Conservation (phyloP, 2,113 vertebrate genomes). For the Struthio camelus region DNA sequence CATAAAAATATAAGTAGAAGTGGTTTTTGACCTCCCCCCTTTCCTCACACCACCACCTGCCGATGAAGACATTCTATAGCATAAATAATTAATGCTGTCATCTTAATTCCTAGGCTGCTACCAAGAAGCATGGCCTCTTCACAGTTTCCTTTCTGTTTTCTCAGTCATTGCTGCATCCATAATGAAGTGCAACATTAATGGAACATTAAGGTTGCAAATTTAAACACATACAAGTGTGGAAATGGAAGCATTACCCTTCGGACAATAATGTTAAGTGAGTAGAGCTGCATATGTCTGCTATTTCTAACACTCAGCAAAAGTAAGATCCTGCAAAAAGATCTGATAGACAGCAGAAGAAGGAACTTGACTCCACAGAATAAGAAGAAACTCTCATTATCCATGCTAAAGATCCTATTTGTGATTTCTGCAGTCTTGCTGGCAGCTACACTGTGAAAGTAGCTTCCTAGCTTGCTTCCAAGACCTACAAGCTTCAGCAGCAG, state of each 20-base stretch:
- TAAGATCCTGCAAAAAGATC: neutral
- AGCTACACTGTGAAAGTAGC: neutral
- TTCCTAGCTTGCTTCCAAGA: neutral
- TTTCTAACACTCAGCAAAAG: neutral
- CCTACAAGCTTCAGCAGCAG: neutral
- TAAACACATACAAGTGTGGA: neutral
- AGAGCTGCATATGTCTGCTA: neutral
- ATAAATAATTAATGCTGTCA: constrained; percentile 51
- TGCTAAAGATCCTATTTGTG: neutral
- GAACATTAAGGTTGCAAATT: constrained; percentile 2
- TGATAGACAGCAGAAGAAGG: neutral
- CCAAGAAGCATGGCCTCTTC: neutral
- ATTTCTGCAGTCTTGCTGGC: neutral
- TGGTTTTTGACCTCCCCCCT: neutral
- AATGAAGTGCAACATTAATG: neutral
- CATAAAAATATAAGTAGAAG: neutral
- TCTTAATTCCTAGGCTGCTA: constrained; percentile 52
- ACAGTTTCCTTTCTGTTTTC: constrained; percentile 18
- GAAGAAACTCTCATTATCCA: neutral
- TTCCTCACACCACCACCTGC: constrained; percentile 23
- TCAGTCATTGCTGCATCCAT: constrained; percentile 2
- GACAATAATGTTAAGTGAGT: neutral
- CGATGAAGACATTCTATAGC: constrained; percentile 29
- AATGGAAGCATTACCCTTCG: neutral
- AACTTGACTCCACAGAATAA: neutral